These are phyloP conservation scores for Cephalopterus ornatus DNA, from an alignment of 2,113 vertebrate genomes.

Conservation along the genomic window DNA sequence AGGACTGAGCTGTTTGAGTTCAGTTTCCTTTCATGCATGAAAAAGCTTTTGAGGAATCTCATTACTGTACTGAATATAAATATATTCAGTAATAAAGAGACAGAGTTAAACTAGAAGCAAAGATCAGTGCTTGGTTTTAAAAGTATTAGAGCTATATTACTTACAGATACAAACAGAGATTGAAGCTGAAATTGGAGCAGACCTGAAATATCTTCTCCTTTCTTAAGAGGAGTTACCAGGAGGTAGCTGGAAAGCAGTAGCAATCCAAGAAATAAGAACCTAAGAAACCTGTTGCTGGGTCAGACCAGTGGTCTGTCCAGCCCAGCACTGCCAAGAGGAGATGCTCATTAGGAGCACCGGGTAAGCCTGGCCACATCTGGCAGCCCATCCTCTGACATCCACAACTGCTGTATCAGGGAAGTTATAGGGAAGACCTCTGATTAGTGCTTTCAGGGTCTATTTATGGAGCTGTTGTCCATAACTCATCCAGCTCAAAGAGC, in stretches of 20 bases:
- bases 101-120: not conserved
- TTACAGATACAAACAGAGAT: not conserved
- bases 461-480: not conserved
- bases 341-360: fast-evolving
- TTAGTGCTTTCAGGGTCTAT: not conserved
- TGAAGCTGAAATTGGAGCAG: not conserved
- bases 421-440: not conserved
- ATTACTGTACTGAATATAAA: conserved; percentile 19
- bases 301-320: not conserved
- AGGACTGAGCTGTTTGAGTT: not conserved
- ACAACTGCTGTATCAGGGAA: not conserved
- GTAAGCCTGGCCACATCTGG: not conserved
- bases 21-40: conserved; percentile 33
- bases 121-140: not conserved
- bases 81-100: not conserved
- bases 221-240: not conserved
- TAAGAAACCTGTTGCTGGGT: not conserved
- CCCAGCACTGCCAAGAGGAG: not conserved
- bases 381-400: not conserved
- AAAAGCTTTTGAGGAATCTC: conserved; percentile 32
- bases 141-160: not conserved
- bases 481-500: not conserved
- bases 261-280: not conserved
- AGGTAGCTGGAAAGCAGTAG: not conserved
- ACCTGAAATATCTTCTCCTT: not conserved